Evolutionary conservation across 2,113 vertebrate genomes (phyloP), one percentile per base, ranked within the genome.

Genomic region (Atractosteus spatula): DNA sequence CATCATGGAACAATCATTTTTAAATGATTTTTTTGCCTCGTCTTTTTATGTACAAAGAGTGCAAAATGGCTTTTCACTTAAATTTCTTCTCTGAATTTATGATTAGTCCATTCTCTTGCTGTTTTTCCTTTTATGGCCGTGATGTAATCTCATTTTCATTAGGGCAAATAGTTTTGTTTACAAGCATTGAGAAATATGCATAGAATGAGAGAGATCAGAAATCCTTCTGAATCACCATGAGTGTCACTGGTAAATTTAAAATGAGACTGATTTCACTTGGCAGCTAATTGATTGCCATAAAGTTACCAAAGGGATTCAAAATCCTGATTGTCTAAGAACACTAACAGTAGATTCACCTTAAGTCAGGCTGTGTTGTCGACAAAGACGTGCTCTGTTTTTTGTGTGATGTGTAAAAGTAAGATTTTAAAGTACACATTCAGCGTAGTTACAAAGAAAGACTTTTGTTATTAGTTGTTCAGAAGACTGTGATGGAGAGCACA

Each of bases 401-500:
- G 47, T 51, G 47, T 51, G 47, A 5, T 5, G 5, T 45, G 12
- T 29, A 12, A 41, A 4, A 29, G 1, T 14, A 16, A 68, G 29
- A 12, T n/a, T 13, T 41, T 69, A n/a, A 41, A 56, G 29, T 29
- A 3, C 12, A 43, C 13, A 2, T 69, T 13, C 11, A 69, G 13
- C 3, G 1, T 29, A 2, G 29, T 29, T 29, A 56, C 41, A 43
- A 29, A 4, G 11, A 69, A 7, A 44, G 11, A 17, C 3, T n/a
- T 44, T 3, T 7, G 41, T 13, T n/a, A 54, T 54, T 62, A 8
- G 42, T 43, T 42, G 57, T 44, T 17, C 59, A 16, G 69, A 61
- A 57, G 44, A 75, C 79, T 55, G 66, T 7, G 76, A 75, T 81
- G 79, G 14, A 64, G 41, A 17, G 17, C 41, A 16, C 41, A 45